Conservation (phyloP, 2,797 vertebrate genomes). For the Hemibagrus guttatus region DNA sequence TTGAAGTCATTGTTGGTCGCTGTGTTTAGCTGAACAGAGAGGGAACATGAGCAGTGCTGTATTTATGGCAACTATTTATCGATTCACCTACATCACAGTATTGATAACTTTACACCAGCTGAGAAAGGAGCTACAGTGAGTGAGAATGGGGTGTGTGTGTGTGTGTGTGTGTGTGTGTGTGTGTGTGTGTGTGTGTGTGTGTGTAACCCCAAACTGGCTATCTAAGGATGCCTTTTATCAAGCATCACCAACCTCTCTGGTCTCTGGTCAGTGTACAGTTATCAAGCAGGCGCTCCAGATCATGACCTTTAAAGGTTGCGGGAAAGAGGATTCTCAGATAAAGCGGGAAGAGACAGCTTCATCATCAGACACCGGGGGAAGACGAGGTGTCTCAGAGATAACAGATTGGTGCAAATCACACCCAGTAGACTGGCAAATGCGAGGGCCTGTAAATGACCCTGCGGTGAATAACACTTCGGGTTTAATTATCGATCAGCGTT, state of each 20-base stretch:
- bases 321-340: slow-evolving; percentile 39
- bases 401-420: slow-evolving; percentile 23
- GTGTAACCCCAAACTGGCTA: neutral
- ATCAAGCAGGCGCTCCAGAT: slow-evolving; percentile 37
- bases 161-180: neutral
- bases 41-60: slow-evolving; percentile 1
- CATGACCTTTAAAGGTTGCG: slow-evolving; percentile 47
- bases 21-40: neutral
- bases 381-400: slow-evolving; percentile 45
- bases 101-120: slow-evolving; percentile 18
- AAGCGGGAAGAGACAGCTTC: slow-evolving; percentile 18
- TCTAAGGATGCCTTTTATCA: slow-evolving; percentile 45
- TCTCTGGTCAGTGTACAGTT: slow-evolving; percentile 39
- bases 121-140: slow-evolving; percentile 2
- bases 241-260: slow-evolving; percentile 31
- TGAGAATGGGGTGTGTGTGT: neutral
- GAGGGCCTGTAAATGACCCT: slow-evolving; percentile 10
- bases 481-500: neutral
- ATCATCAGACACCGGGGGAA: slow-evolving; percentile 39
- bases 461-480: neutral
- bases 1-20: neutral
- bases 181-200: neutral
- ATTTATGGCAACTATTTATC: slow-evolving; percentile 12
- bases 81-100: slow-evolving; percentile 1
- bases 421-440: neutral